Percentiles rank a stretch among this genome's conserved stretches.
These are phyloP conservation scores for Rhinolophus ferrumequinum DNA, from an alignment of 2,113 vertebrate species.

Conservation along the genomic window DNA sequence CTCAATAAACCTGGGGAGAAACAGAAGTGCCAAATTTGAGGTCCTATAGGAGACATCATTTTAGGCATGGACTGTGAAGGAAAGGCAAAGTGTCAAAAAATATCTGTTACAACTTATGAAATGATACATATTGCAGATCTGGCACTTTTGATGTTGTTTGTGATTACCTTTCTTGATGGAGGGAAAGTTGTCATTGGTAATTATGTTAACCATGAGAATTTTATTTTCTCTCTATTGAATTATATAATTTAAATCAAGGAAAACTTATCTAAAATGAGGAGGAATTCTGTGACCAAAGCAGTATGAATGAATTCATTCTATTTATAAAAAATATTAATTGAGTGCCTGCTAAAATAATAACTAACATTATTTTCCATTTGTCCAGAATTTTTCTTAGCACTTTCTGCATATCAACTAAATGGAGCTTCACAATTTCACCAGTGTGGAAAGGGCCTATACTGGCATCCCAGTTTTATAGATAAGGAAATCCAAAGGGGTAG, in stretches of 20 bases:
- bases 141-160: not conserved
- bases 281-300: not conserved
- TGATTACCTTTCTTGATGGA: not conserved
- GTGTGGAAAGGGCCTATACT: not conserved
- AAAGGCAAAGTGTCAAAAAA: not conserved
- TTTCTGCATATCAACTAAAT: not conserved
- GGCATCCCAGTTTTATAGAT: not conserved
- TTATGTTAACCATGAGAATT: not conserved
- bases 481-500: not conserved
- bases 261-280: not conserved
- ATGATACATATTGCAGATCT: not conserved
- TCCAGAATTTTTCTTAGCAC: not conserved
- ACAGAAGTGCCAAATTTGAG: not conserved
- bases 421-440: not conserved
- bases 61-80: not conserved
- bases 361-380: not conserved
- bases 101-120: not conserved
- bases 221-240: not conserved
- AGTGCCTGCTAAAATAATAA: not conserved
- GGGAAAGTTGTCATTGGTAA: not conserved
- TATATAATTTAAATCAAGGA: not conserved
- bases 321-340: not conserved
- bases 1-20: not conserved
- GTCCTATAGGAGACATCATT: not conserved
- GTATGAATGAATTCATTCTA: not conserved